Evolutionary conservation across 2,113 vertebrate genomes (phyloP).

Genomic region (Elephantulus edwardii): DNA sequence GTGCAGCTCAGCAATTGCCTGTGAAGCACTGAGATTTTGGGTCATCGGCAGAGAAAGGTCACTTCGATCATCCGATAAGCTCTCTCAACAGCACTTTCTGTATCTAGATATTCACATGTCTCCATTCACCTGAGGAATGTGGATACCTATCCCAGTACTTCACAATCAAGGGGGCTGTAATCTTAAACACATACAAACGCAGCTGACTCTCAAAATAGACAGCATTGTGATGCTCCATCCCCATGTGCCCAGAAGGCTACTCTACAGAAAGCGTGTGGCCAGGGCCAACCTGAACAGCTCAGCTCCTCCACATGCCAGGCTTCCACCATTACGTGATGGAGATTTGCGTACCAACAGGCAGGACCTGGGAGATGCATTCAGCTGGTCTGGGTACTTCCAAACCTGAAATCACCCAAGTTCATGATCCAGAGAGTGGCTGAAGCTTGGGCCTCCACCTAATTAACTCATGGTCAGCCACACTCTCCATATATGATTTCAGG

Average conservation of each 20-base stretch:
- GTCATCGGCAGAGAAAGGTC: not conserved
- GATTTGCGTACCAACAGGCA: not conserved
- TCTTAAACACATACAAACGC: too few species aligned
- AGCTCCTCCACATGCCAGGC: not conserved
- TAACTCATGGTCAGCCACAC: not conserved
- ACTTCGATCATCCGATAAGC: fast-evolving
- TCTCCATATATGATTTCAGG: not conserved
- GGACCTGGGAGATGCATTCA: not conserved
- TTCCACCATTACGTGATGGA: not conserved
- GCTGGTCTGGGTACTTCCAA: not conserved
- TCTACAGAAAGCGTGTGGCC: not conserved
- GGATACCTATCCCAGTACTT: not conserved
- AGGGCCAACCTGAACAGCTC: not conserved
- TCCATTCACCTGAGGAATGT: not conserved
- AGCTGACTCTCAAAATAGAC: too few species aligned
- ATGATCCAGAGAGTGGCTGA: fast-evolving
- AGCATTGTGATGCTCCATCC: fast-evolving
- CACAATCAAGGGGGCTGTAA: not conserved
- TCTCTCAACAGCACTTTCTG: fast-evolving
- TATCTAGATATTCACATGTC: not conserved
- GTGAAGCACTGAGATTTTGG: not conserved
- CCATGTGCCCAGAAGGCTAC: too few species aligned
- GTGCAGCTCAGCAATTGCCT: not conserved
- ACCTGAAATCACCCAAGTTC: fast-evolving
- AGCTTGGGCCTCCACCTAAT: not conserved